Percentiles rank a stretch among this genome's conserved stretches.
Conservation (phyloP, 30 jellyfish, hydroid and myxozoan species). For the Calvadosia cruxmelitensis region DNA sequence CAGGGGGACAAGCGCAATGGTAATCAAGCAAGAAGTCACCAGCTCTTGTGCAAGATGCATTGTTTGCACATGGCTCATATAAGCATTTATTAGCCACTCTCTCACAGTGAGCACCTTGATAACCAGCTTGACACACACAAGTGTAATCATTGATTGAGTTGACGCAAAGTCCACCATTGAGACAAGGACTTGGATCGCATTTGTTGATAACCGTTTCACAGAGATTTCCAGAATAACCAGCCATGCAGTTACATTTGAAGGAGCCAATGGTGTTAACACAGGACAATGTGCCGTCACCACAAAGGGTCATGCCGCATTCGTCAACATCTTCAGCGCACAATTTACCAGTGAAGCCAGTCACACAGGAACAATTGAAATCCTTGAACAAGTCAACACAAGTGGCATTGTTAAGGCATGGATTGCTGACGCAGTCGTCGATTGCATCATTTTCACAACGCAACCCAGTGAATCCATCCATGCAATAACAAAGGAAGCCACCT, state of each 20-base stretch:
- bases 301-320: conserved; percentile 28
- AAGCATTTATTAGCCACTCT: conserved; percentile 28
- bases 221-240: conserved; percentile 45
- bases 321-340: conserved; percentile 36
- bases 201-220: conserved; percentile 32
- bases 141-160: conserved; percentile 18
- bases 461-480: conserved; percentile 46
- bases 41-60: conserved; percentile 24
- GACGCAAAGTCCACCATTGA: conserved; percentile 54
- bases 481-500: conserved; percentile 37
- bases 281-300: conserved; percentile 32
- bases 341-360: conserved; percentile 19
- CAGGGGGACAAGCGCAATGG: conserved; percentile 44
- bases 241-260: conserved; percentile 34
- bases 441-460: conserved; percentile 22
- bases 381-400: conserved; percentile 51
- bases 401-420: conserved; percentile 55
- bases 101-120: conserved; percentile 23
- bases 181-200: conserved; percentile 48
- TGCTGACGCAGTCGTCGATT: conserved; percentile 54
- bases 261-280: conserved; percentile 39
- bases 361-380: conserved; percentile 3
- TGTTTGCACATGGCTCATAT: conserved; percentile 44
- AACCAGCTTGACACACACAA: conserved; percentile 30
- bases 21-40: conserved; percentile 26